phyloP scores from a whole-genome alignment of 2,797 vertebrate genomes.

The Hephaestus fuliginosus region DNA sequence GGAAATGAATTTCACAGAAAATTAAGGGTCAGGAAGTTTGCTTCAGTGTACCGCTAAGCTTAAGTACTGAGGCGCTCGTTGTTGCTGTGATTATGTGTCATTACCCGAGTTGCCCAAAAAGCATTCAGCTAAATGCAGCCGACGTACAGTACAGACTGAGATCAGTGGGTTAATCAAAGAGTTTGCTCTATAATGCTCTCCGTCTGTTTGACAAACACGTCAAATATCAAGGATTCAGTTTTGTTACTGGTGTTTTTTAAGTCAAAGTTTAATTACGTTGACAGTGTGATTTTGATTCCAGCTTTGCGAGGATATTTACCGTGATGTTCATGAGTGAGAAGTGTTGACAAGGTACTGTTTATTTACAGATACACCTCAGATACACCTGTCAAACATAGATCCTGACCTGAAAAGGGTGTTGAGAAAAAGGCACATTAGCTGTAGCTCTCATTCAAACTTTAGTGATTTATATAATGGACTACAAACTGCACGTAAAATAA shows the following conservation, averaged over 20 bases:
- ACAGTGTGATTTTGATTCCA: no score
- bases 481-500: neutral
- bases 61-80: constrained; percentile 14
- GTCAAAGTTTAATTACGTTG: neutral
- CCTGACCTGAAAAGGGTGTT: no score
- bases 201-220: neutral
- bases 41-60: constrained; percentile 37
- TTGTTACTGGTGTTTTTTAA: neutral
- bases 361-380: no score
- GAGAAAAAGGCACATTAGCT: no score
- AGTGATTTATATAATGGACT: no score
- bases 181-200: neutral
- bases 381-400: no score
- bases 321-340: no score
- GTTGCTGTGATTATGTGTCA: constrained; percentile 41
- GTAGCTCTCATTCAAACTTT: no score
- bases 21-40: constrained; percentile 19
- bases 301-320: neutral
- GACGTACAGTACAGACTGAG: neutral
- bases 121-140: constrained; percentile 23
- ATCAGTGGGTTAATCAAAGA: neutral
- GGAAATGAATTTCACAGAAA: constrained; percentile 61
- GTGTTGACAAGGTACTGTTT: no score
- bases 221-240: neutral
- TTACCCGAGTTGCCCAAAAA: constrained; percentile 24